Evolutionary conservation across 2,888 invertebrate species (phyloP), one percentile per base, ranked within the genome.

Genomic region (Melanargia galathea): DNA sequence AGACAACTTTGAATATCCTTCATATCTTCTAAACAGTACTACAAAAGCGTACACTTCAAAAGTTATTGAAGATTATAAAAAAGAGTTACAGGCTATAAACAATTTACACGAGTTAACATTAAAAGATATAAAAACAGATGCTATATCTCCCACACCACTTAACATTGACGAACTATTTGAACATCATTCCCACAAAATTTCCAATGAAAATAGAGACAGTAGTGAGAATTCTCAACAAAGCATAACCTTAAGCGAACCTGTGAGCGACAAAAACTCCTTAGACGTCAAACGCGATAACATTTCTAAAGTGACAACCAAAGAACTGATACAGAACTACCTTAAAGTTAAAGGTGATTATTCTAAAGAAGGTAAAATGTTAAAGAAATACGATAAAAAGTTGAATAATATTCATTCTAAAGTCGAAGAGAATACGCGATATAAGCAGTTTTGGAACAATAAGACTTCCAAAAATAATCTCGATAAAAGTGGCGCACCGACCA

Each of bases 51-150:
- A 92, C 62, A 92, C 92, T 5, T 91, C 92, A 18, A 89, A 90
- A 77, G 92, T 92, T 3, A 92, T 92, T 61, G 91, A 92, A 77
- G 92, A 92, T 76, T 92, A 92, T 66, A 92, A 89, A 75, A 90
- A 84, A 70, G 92, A 92, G 78, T 77, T 92, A 68, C 85, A 89
- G 75, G 87, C 92, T 60, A 92, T 92, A 46, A 90, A 92, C 64
- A 89, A 81, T 71, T 75, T 91, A 38, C 92, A 92, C 63, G 85
- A 90, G 64, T 80, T 92, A 7, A 90, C 92, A 8, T 67, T 92
- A 1, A 91, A 91, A 80, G 92, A 92, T 79, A 87, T 92, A 57
- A 86, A 91, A 75, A 82, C 82, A 26, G 90, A 92, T 63, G 77
- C 84, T 1, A 79, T 87, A 63, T 90, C 90, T 0, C 90, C 91